Evolutionary conservation across 2,888 invertebrate genomes (phyloP).

Genomic region (Sinhomidia bicolor): DNA sequence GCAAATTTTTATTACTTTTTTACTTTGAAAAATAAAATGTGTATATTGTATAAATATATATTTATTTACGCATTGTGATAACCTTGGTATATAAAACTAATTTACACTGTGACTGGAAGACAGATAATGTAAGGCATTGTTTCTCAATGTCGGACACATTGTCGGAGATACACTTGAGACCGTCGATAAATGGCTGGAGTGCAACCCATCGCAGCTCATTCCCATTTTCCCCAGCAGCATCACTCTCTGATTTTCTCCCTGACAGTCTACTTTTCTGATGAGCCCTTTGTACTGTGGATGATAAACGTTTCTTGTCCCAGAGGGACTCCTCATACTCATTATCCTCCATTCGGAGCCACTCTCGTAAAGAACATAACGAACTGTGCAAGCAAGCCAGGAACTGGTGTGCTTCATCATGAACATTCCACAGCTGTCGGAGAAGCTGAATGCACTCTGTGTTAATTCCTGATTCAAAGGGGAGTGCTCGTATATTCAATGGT

Average conservation of each 20-base stretch:
- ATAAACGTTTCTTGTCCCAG: constrained; percentile 71
- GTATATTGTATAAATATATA: background rate
- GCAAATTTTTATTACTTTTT: background rate
- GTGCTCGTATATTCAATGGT: constrained; percentile 57
- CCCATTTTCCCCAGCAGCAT: constrained; percentile 13
- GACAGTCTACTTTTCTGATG: background rate
- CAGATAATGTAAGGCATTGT: constrained; percentile 78
- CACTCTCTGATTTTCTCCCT: background rate
- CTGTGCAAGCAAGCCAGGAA: constrained; percentile 68
- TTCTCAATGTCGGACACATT: constrained; percentile 78
- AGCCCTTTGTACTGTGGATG: constrained; percentile 30
- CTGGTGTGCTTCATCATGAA: constrained; percentile 77
- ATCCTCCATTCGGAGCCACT: constrained; percentile 69
- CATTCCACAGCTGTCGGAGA: constrained; percentile 78
- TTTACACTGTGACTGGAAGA: constrained; percentile 80
- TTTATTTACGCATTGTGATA: background rate
- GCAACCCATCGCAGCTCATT: constrained; percentile 71
- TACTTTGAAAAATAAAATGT: background rate
- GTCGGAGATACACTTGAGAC: constrained; percentile 78
- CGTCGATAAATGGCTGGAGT: constrained; percentile 73
- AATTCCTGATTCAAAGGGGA: constrained; percentile 78
- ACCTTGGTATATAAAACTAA: constrained; percentile 79
- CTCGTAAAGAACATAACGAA: constrained; percentile 62
- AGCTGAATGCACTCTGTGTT: constrained; percentile 80
- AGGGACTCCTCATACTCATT: constrained; percentile 73